Conservation (phyloP, 1,140 invertebrate species). For the Galleria mellonella region DNA sequence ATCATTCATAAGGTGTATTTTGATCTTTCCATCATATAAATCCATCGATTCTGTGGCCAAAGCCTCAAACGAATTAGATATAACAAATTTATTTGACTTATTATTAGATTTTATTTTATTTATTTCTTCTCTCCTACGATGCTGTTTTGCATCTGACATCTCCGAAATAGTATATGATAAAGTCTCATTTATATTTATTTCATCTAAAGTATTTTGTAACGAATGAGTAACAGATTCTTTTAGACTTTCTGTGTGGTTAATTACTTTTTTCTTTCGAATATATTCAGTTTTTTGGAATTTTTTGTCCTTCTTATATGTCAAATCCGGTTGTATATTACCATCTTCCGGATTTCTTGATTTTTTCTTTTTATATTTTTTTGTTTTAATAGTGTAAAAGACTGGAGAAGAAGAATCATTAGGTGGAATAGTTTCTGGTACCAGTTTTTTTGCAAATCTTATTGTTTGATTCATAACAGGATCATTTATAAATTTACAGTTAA, state of each 20-base stretch:
- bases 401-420: conserved; percentile 27
- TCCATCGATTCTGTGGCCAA: conserved; percentile 37
- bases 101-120: conserved; percentile 21
- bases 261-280: conserved; percentile 15
- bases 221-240: conserved; percentile 35
- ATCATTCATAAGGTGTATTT: conserved; percentile 61
- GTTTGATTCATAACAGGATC: conserved; percentile 45
- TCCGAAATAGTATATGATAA: conserved; percentile 46
- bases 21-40: conserved; percentile 35
- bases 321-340: conserved; percentile 9
- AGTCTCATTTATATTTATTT: conserved; percentile 47
- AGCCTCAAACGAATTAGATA: conserved; percentile 51
- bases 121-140: conserved; percentile 21
- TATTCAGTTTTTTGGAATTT: neutral
- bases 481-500: conserved; percentile 13
- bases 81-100: conserved; percentile 24
- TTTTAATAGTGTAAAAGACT: conserved; percentile 48
- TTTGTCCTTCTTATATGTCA: conserved; percentile 15
- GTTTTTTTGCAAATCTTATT: conserved; percentile 44
- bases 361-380: conserved; percentile 33
- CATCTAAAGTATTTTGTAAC: conserved; percentile 47
- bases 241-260: conserved; percentile 19
- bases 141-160: conserved; percentile 32
- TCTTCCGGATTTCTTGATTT: conserved; percentile 16
- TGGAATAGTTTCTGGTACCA: conserved; percentile 49